Base-by-base conservation (phyloP, 2,888 invertebrate genomes). In the Hirudinaria manillensis region DNA sequence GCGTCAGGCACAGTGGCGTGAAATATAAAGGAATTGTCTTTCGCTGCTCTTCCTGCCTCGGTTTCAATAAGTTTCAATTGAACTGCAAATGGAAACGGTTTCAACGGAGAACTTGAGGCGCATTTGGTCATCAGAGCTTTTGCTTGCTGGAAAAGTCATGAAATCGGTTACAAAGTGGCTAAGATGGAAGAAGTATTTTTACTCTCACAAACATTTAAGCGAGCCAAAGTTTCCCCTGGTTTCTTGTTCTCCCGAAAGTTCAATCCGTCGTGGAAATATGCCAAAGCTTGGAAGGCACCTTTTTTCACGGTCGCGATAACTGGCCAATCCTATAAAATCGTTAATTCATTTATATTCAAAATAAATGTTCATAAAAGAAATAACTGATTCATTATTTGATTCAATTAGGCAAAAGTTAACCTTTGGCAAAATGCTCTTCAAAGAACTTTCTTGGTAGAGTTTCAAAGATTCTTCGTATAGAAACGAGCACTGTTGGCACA, bases 1-100 rank as follows among this genome's bases (percentile, higher is more conserved):
- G 55, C 21, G n/a, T 78, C 78, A 19, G 79, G 78, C 19, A 77
- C 90, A 84, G 93, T 90, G 86, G 95, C 98, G 86, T 99, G 98
- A 87, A 99, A 99, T 77, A 88, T 98, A 86, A 98, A 97, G 88
- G 98, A 94, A 86, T 99, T 99, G 87, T 99, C 98, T 86, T 94
- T 95, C 81, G 89, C 89, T 0, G 93, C 95, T 81, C 92, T 91
- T 1, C 89, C 89, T 29, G 55, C 36, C 3, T 73, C 73, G 2
- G 34, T 73, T n/a, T 65, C 73, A n/a, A 73, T 61, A 16, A 73
- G 65, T 36, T 73, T 73, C n/a, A 61, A 61, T 65, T 65, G 61
- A 21, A n/a, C 73, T 6, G 34, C 24, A 45, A 65, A 73, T 7
- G 65, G 73, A 27, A 73, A 73, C 24, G 73, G 73, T 29, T 73